Base-by-base conservation (phyloP, 2,113 vertebrate genomes). In the Suricata suricatta region DNA sequence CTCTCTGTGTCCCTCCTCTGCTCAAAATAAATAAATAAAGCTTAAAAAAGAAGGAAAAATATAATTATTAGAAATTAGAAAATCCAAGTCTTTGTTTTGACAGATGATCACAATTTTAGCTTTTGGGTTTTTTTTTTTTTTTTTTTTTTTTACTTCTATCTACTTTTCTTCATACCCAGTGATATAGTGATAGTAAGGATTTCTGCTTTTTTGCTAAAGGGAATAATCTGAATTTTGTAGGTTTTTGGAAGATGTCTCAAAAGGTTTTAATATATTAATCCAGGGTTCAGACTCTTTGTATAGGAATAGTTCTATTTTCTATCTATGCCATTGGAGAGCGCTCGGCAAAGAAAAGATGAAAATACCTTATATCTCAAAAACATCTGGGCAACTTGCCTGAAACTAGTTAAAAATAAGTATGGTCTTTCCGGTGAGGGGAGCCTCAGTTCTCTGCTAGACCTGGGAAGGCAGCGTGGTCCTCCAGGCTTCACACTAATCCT, bases 271-370 rank as follows among this genome's bases (percentile, higher is more conserved):
- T 71, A 80, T 86, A 95, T 83, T 57, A 77, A 87, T 41, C n/a
- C 41, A 82, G n/a, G 4, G 27, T 14, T 68, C 14, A 89, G 79
- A 35, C 80, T 72, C 23, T 74, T 41, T 44, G 7, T 29, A 17
- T 52, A 71, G 60, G 13, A 81, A 92, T 10, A 77, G 19, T 60
- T 94, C 21, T 68, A 44, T 68, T 80, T 94, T 87, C 52, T 41
- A 2, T 33, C 16, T 79, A 7, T 92, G 71, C 25, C 52, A 50
- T 63, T 44, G 44, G 35, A 91, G 47, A 54, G 31, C 21, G 33
- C 19, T 76, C 50, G 87, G 77, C 69, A 94, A 87, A 94, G 74
- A 95, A 64, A 89, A 57, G 19, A 41, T 80, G 47, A 96, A 88
- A 90, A 85, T 19, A 88, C 23, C 44, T 27, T 79, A 7, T 60